A percentile compares a stretch with the other conserved stretches of the same genome.
Conservation (phyloP, 1,140 invertebrate genomes). For the Bemisia tabaci region DNA sequence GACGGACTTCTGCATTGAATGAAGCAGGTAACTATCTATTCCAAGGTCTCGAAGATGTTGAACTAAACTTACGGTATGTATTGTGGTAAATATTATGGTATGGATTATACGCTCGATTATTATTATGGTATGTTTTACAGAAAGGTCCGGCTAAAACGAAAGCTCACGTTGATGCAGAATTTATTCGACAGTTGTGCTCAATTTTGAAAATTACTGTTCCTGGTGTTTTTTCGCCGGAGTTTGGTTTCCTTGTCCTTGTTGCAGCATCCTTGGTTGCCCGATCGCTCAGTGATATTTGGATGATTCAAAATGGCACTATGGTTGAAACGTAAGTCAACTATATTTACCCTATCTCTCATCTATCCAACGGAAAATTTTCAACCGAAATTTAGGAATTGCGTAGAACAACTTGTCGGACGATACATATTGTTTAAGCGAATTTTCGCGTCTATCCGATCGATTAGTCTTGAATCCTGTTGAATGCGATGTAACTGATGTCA, state of each 20-base stretch:
- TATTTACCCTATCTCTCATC: not conserved
- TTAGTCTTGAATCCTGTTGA: no score
- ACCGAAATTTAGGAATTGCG: not conserved
- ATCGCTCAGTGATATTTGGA: constrained; percentile 92
- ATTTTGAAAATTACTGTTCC: constrained; percentile 78
- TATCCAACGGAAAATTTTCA: not conserved
- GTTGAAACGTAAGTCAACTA: constrained; percentile 69
- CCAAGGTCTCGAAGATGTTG: no score
- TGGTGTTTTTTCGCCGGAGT: constrained; percentile 53
- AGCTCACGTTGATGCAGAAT: constrained; percentile 74
- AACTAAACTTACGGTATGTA: no score
- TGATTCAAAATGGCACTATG: constrained; percentile 84
- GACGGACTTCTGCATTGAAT: no score
- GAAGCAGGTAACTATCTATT: no score
- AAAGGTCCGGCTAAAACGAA: constrained; percentile 28
- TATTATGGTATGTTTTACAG: constrained; percentile 18
- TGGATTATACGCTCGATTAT: no score
- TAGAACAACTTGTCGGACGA: no score
- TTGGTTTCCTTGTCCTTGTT: constrained; percentile 65
- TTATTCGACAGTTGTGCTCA: constrained; percentile 60
- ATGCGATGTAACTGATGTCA: no score
- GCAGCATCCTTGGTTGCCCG: constrained; percentile 67
- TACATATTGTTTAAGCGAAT: no score
- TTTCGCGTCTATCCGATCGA: no score
- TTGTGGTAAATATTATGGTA: no score